A percentile compares a stretch with the other conserved stretches of the same genome.
phyloP scores from a whole-genome alignment of 2,888 invertebrate species.

The Lasiommata megera region DNA sequence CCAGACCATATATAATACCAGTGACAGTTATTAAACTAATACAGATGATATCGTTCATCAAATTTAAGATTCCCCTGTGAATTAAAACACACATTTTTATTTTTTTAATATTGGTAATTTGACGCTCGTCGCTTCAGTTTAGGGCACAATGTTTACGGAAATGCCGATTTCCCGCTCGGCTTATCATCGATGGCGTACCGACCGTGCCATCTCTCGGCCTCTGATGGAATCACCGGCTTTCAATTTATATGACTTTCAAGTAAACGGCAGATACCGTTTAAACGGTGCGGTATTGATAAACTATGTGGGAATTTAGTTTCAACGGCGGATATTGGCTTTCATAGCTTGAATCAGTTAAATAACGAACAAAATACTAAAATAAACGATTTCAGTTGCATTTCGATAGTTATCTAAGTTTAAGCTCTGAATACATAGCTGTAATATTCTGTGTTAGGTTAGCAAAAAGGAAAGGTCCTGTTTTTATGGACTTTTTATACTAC shows the following conservation, averaged over 20 bases:
- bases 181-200: constrained; percentile 31
- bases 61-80: too few relatives aligned
- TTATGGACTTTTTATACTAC: too few relatives aligned
- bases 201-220: constrained; percentile 19
- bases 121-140: constrained; percentile 9
- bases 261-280: constrained; percentile 12
- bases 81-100: too few relatives aligned
- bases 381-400: not conserved
- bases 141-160: constrained; percentile 38
- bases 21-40: too few relatives aligned
- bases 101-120: not conserved
- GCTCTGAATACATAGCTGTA: too few relatives aligned
- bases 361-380: not conserved
- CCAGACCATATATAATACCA: too few relatives aligned
- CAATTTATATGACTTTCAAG: constrained; percentile 32
- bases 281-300: constrained; percentile 19
- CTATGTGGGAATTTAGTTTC: constrained; percentile 17
- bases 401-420: too few relatives aligned
- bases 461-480: too few relatives aligned
- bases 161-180: constrained; percentile 46
- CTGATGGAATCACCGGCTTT: constrained; percentile 34
- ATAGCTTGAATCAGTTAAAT: not conserved
- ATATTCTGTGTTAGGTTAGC: too few relatives aligned
- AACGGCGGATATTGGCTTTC: not conserved
- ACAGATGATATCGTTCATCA: too few relatives aligned